Evolutionary conservation across 2,888 invertebrate species (phyloP).

Genomic region (Pyrocoelia pectoralis): DNA sequence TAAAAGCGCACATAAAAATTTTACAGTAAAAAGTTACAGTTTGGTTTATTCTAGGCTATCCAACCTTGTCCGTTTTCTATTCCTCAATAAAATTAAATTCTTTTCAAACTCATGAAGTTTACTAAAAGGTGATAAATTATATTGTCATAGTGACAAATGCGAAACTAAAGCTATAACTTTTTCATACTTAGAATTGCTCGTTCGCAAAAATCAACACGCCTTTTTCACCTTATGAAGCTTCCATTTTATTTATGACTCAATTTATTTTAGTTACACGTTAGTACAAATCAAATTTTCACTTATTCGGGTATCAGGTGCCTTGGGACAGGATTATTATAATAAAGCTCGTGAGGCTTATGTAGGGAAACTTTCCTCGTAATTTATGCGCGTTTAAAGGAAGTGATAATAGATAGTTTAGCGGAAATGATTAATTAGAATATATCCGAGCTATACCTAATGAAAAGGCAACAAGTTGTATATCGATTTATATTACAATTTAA

Average conservation of each 20-base stretch:
- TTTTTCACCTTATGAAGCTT: constrained; percentile 12
- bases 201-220: constrained; percentile 23
- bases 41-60: background rate
- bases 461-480: too few species aligned
- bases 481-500: too few species aligned
- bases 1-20: background rate
- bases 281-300: background rate
- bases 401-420: constrained; percentile 1
- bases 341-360: background rate
- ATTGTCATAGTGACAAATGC: constrained; percentile 12
- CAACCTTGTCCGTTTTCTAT: background rate
- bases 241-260: background rate
- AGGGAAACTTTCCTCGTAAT: background rate
- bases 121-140: constrained; percentile 10
- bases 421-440: constrained; percentile 6
- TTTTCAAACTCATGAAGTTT: background rate
- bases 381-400: background rate
- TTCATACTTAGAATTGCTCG: constrained; percentile 13
- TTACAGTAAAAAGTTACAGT: background rate
- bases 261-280: constrained; percentile 14
- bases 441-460: constrained; percentile 1
- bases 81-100: background rate
- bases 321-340: background rate
- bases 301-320: background rate
- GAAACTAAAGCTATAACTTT: constrained; percentile 22